A percentile compares a stretch with the other conserved stretches of the same genome.
Conservation (phyloP, 2,888 invertebrate species). For the Athripsodes cinereus region DNA sequence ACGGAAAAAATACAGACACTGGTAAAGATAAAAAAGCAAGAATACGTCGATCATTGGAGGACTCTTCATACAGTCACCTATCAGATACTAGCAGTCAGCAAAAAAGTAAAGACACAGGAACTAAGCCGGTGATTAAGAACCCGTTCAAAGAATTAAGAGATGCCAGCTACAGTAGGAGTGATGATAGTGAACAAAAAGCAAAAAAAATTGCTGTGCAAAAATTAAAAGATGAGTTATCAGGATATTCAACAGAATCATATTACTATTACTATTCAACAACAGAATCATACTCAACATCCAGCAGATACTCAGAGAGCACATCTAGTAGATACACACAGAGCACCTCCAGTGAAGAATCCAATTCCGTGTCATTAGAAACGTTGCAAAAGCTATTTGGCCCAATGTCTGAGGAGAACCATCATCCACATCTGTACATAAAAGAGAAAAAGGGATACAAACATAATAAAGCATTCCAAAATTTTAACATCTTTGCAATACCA, state of each 20-base stretch:
- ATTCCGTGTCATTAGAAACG: slow-evolving; percentile 7
- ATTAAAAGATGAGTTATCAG: neutral
- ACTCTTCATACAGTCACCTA: too few species aligned
- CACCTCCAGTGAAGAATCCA: neutral
- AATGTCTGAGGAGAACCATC: slow-evolving; percentile 1
- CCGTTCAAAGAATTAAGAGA: too few species aligned
- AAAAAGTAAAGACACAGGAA: too few species aligned
- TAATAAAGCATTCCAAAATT: slow-evolving; percentile 12
- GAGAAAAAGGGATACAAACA: slow-evolving; percentile 18
- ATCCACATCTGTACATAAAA: slow-evolving; percentile 11
- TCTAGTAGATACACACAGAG: neutral
- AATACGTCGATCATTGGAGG: neutral
- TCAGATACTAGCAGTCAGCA: too few species aligned
- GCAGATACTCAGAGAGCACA: too few species aligned
- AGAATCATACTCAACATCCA: neutral
- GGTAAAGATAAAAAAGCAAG: neutral
- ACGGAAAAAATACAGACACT: neutral
- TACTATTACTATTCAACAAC: neutral
- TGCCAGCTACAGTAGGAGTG: too few species aligned
- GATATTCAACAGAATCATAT: neutral
- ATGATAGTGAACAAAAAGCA: neutral
- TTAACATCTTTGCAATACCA: slow-evolving; percentile 30
- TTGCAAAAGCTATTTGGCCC: slow-evolving; percentile 5
- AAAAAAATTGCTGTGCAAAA: neutral
- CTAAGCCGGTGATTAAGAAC: too few species aligned